A percentile compares a stretch with the other conserved stretches of the same genome.
phyloP scores from a whole-genome alignment of 92 coral and sea anemone species.

The Zoanthus sociatus region DNA sequence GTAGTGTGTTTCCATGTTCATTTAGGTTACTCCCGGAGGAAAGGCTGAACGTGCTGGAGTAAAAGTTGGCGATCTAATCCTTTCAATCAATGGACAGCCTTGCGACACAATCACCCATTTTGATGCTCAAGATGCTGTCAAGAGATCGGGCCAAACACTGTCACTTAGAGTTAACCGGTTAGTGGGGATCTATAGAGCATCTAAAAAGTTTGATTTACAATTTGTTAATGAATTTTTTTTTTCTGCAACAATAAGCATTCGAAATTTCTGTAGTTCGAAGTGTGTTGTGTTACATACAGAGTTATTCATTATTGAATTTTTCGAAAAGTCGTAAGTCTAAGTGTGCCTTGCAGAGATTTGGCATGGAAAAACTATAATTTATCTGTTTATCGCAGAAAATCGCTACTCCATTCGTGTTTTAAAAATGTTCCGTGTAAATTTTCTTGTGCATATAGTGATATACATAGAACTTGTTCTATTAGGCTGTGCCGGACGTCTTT shows the following conservation, averaged over 20 bases:
- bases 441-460: neutral
- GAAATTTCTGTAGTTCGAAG: neutral
- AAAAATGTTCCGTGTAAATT: neutral
- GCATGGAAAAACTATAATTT: too few species aligned
- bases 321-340: neutral
- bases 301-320: neutral
- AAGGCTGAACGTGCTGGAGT: slow-evolving; percentile 81
- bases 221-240: neutral
- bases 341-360: too few species aligned
- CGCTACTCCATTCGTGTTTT: neutral
- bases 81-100: slow-evolving; percentile 75
- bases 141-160: slow-evolving; percentile 77
- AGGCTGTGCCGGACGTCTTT: neutral
- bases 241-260: neutral
- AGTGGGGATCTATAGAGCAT: slow-evolving; percentile 1
- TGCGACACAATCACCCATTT: slow-evolving; percentile 84
- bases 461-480: neutral
- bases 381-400: too few species aligned
- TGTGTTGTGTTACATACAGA: neutral
- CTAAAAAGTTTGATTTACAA: neutral
- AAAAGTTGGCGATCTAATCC: slow-evolving; percentile 70
- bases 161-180: slow-evolving; percentile 79
- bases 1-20: slow-evolving; percentile 12
- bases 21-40: slow-evolving; percentile 95
- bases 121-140: slow-evolving; percentile 95